phyloP scores from a whole-genome alignment of 2,113 vertebrate species.

The Oceanodroma tethys region DNA sequence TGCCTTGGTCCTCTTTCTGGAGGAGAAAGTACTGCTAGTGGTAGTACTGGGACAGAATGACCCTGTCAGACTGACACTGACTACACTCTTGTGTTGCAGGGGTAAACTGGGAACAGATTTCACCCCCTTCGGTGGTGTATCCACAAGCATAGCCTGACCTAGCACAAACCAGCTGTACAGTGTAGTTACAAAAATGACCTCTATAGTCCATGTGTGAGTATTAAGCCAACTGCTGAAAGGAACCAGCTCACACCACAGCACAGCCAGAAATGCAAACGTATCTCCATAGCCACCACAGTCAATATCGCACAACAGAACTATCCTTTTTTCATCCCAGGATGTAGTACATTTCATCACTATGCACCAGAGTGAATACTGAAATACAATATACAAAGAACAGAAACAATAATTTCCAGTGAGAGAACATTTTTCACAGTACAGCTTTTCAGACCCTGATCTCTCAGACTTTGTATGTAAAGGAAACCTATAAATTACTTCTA shows the following conservation, averaged over 20 bases:
- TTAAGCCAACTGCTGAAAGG: background rate
- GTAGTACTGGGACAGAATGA: background rate
- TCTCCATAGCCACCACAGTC: background rate
- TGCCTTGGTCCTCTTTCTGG: background rate
- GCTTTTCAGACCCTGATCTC: background rate
- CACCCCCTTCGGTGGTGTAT: accelerated
- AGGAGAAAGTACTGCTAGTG: background rate
- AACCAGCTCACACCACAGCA: background rate
- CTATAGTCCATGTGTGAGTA: background rate
- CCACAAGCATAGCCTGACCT: background rate
- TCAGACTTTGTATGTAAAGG: background rate
- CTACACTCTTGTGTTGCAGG: accelerated
- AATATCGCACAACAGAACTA: background rate
- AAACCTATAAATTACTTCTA: background rate
- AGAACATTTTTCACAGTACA: background rate
- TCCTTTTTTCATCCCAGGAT: background rate
- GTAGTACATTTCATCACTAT: background rate
- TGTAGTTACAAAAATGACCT: background rate
- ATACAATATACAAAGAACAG: background rate
- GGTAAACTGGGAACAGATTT: background rate
- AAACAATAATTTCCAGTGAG: background rate
- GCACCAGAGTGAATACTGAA: background rate
- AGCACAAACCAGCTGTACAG: background rate
- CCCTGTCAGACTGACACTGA: too few species aligned
- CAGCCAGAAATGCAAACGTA: background rate